phyloP scores from a whole-genome alignment of 1,140 invertebrate species.

The Microplitis demolitor region DNA sequence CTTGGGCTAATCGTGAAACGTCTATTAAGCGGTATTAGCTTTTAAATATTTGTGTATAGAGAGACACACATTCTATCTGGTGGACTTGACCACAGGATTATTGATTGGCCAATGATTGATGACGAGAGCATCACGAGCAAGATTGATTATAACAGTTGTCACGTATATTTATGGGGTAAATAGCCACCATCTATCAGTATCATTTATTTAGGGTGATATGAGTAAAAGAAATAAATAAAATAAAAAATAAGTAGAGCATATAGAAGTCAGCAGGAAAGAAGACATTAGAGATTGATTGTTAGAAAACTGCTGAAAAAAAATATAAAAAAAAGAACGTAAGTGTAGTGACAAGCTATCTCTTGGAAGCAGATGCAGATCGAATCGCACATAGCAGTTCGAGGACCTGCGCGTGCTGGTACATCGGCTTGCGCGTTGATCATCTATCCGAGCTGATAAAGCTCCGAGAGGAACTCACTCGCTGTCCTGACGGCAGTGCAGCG shows the following conservation, averaged over 20 bases:
- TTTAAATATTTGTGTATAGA: background rate
- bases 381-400: conserved; percentile 9
- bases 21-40: background rate
- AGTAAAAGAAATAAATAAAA: background rate
- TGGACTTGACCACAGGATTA: background rate
- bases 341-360: conserved; percentile 15
- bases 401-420: conserved; percentile 15
- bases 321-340: background rate
- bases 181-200: background rate
- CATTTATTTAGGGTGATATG: background rate
- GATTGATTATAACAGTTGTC: too few relatives aligned
- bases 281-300: conserved; percentile 8
- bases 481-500: conserved; percentile 6
- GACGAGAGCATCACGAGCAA: background rate
- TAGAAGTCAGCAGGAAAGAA: background rate
- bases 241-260: background rate
- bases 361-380: conserved; percentile 25
- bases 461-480: background rate
- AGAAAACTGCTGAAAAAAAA: background rate
- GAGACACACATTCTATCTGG: background rate
- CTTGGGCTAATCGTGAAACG: background rate
- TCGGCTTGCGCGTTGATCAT: conserved; percentile 25
- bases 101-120: conserved; percentile 13
- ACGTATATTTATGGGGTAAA: too few relatives aligned
- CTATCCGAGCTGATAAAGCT: background rate